Evolutionary conservation across 2,888 invertebrate genomes (phyloP).

Genomic region (Digitonthophagus gazella): DNA sequence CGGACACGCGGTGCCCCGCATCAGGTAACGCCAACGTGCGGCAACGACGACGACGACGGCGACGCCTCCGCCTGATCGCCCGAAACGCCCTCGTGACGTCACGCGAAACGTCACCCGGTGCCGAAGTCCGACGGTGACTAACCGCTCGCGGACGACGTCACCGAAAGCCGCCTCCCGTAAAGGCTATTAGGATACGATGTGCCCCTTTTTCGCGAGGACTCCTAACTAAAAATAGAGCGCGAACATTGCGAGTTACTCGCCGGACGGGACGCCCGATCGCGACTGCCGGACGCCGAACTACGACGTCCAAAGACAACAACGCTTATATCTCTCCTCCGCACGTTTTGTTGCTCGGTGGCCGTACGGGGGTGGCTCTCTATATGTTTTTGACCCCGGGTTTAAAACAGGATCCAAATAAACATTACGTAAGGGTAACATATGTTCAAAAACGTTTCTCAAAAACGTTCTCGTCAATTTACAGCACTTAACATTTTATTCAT

Average conservation of each 20-base stretch:
- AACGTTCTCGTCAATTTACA: not conserved
- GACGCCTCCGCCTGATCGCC: slow-evolving; percentile 42
- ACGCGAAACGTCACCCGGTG: slow-evolving; percentile 44
- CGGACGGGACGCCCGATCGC: not conserved
- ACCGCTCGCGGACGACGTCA: slow-evolving; percentile 6
- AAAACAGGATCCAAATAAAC: not conserved
- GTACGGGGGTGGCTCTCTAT: not conserved
- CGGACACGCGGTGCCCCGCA: slow-evolving; percentile 40
- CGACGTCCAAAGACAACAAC: not conserved
- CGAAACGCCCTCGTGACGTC: slow-evolving; percentile 40
- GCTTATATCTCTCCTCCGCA: not conserved
- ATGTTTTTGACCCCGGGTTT: not conserved
- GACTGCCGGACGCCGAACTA: no score
- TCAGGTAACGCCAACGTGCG: slow-evolving; percentile 33
- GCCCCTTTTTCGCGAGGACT: not conserved
- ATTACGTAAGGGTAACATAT: not conserved
- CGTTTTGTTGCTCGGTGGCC: not conserved
- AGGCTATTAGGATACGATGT: not conserved
- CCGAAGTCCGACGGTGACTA: slow-evolving; percentile 4
- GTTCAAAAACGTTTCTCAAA: not conserved
- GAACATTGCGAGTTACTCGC: not conserved
- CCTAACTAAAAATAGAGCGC: not conserved
- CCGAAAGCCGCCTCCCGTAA: not conserved
- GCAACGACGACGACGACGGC: slow-evolving; percentile 17
- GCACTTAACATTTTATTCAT: no score